A percentile compares a stretch with the other conserved stretches of the same genome.
Evolutionary conservation across 1,140 invertebrate genomes (phyloP).

Genomic region (Parasteatoda tepidariorum): DNA sequence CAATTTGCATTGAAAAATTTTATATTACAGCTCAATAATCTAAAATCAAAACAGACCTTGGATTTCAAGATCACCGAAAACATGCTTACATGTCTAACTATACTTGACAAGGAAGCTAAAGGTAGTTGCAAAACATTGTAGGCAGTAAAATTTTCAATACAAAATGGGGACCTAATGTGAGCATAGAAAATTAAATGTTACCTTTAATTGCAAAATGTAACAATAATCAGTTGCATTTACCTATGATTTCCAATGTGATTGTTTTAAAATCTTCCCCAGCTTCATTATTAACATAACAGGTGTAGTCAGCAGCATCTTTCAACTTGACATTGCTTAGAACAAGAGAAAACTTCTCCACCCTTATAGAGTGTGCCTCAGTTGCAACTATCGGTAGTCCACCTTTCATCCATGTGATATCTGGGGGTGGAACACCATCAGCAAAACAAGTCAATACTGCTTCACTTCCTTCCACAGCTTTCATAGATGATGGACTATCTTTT

Average conservation of each 20-base stretch:
- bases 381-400: not conserved
- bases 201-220: too few species aligned
- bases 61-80: too few species aligned
- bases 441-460: constrained; percentile 16
- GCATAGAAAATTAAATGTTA: too few species aligned
- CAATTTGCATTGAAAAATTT: too few species aligned
- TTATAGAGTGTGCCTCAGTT: not conserved
- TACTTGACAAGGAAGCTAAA: too few species aligned
- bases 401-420: constrained; percentile 55
- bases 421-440: constrained; percentile 22
- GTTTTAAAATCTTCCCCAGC: constrained; percentile 59
- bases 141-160: too few species aligned
- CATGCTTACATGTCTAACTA: too few species aligned
- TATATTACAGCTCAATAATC: too few species aligned
- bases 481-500: not conserved
- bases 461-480: constrained; percentile 21
- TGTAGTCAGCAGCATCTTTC: constrained; percentile 64
- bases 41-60: too few species aligned
- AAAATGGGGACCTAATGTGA: too few species aligned
- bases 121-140: too few species aligned
- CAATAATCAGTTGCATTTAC: not conserved
- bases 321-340: constrained; percentile 37
- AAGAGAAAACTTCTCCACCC: constrained; percentile 13
- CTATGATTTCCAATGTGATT: constrained; percentile 15
- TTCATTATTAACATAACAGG: constrained; percentile 65